These are phyloP conservation scores for Scaptomyza flava DNA, from an alignment of 2,888 invertebrate species.

Conservation along the genomic window DNA sequence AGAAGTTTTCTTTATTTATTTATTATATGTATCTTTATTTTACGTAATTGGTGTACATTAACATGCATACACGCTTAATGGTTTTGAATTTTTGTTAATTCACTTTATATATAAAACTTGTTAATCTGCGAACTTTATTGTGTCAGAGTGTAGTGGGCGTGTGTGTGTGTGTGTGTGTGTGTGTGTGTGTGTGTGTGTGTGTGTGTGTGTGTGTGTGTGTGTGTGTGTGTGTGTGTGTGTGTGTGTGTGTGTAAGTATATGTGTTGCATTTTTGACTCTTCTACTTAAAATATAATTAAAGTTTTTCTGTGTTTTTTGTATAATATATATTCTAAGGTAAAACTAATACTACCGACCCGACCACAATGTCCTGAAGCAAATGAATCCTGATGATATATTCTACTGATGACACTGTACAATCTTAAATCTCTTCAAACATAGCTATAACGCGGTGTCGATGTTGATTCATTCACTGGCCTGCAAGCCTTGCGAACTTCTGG, in stretches of 20 bases:
- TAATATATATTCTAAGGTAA: constrained; percentile 6
- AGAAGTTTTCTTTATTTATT: constrained; percentile 15
- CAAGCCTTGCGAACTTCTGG: constrained; percentile 18
- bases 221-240: too few species aligned
- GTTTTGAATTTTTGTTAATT: background rate
- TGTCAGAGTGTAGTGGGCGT: background rate
- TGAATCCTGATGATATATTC: background rate
- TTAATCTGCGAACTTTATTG: constrained; percentile 11
- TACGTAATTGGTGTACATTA: constrained; percentile 18
- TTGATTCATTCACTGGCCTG: background rate
- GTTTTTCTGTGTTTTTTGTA: background rate
- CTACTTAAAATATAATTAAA: constrained; percentile 26
- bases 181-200: too few species aligned
- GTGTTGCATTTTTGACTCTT: constrained; percentile 22
- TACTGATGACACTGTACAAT: constrained; percentile 12
- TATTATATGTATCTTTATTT: constrained; percentile 15
- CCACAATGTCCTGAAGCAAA: constrained; percentile 2
- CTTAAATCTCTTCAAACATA: background rate
- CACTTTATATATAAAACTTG: background rate
- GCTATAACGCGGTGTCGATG: background rate
- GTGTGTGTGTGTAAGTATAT: background rate
- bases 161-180: too few species aligned
- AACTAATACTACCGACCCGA: constrained; percentile 7
- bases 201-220: too few species aligned
- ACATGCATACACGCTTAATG: constrained; percentile 7